These are phyloP conservation scores for Lepisosteus osseus DNA, from an alignment of 2,113 vertebrate species.

Conservation along the genomic window DNA sequence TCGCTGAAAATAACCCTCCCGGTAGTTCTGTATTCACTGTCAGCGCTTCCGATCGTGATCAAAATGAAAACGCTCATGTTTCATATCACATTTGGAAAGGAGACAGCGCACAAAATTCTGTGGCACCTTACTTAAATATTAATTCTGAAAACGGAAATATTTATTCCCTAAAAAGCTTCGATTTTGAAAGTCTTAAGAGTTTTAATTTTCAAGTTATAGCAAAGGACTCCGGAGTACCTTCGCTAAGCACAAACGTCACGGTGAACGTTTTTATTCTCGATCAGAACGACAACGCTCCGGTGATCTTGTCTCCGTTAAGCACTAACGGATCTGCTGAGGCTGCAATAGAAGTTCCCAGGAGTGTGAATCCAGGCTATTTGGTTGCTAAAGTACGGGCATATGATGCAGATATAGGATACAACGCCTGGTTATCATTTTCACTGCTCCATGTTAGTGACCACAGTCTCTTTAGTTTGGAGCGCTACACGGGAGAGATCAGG, in stretches of 20 bases:
- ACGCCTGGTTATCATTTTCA: slow-evolving; percentile 37
- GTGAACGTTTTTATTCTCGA: slow-evolving; percentile 4
- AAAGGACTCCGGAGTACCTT: slow-evolving; percentile 6
- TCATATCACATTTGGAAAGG: slow-evolving; percentile 11
- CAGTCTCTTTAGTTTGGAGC: slow-evolving; percentile 35
- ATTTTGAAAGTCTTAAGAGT: slow-evolving; percentile 16
- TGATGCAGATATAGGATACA: slow-evolving; percentile 44
- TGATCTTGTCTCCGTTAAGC: background rate
- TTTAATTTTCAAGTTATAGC: slow-evolving; percentile 27
- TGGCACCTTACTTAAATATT: background rate
- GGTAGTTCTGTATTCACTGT: background rate
- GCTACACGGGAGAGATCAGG: slow-evolving; percentile 36
- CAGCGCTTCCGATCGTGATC: slow-evolving; percentile 10
- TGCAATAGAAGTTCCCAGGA: slow-evolving; percentile 33
- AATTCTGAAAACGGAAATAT: slow-evolving; percentile 16
- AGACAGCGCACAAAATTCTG: background rate
- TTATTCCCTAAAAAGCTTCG: slow-evolving; percentile 18
- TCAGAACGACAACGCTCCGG: slow-evolving; percentile 16
- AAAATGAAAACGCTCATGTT: slow-evolving; percentile 15
- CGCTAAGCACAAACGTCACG: slow-evolving; percentile 7
- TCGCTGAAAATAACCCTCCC: slow-evolving; percentile 14
- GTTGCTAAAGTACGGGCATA: slow-evolving; percentile 41
- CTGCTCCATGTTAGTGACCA: slow-evolving; percentile 32
- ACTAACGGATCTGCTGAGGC: slow-evolving; percentile 26
- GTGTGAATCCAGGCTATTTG: slow-evolving; percentile 36